Base-by-base conservation (phyloP, 2,113 vertebrate species). In the Desmodus rotundus region DNA sequence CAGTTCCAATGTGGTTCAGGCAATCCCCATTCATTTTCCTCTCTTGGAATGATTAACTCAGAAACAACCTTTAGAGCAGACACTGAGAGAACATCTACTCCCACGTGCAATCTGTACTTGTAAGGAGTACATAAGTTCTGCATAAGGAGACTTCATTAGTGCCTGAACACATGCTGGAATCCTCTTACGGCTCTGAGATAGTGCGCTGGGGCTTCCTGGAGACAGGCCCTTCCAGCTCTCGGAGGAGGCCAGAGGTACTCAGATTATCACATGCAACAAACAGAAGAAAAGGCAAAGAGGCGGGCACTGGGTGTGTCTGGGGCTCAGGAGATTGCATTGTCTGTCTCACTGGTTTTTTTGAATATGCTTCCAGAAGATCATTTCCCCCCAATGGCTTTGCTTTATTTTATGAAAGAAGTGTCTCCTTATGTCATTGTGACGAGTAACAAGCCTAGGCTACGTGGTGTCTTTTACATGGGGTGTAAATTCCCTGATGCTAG, bases 21-120 rank as follows among this genome's bases (percentile, higher is more conserved):
- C 72, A 95, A 90, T 97, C 96, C 97, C 95, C 94, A 96, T 97
- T 97, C 97, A 97, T 90, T 72, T 95, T 88, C 87, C 70, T 72
- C 28, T 84, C 87, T 84, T 94, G 80, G 85, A 96, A 92, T 0
- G 9, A 89, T 26, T 19, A 95, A 87, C 94, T 96, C 38, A 2
- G 87, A 93, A 95, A 63, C 92, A 96, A 73, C 90, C 92, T 96
- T 93, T 85, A 28, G 47, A 93, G 67, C 94, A 97, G 96, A 88
- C 85, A 76, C 31, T 0, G 81, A 88, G 94, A 93, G 97, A 97
- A 97, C 97, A 94, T 97, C 72, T 58, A 61, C 93, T 92, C 96
- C 97, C 87, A 97, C 97, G 1, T 26, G 76, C 97, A 95, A 78
- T 87, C 94, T 97, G 97, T 56, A 12, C 73, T 7, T 20, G 63